These are phyloP conservation scores for Spizaetus ornatus DNA, from an alignment of 2,113 vertebrate species.

Conservation along the genomic window DNA sequence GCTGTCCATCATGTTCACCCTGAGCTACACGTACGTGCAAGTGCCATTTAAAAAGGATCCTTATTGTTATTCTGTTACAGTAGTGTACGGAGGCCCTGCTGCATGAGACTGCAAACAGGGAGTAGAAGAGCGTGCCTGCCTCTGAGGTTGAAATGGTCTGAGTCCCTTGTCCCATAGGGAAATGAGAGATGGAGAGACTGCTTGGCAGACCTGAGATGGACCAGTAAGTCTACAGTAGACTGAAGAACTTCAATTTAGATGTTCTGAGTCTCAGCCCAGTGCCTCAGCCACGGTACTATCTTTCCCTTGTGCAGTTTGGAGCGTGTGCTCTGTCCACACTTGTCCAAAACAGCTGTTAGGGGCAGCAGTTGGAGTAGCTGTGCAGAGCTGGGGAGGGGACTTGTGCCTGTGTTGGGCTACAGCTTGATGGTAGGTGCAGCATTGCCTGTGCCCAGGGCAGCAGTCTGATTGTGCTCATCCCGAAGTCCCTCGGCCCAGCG, in stretches of 20 bases:
- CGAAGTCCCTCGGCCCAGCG: neutral
- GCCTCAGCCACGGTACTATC: neutral
- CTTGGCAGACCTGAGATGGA: neutral
- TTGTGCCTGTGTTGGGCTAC: accelerated
- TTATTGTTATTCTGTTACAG: neutral
- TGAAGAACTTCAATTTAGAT: accelerated
- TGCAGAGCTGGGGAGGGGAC: neutral
- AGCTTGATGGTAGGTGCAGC: neutral
- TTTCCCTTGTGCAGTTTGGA: neutral
- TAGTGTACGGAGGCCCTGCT: neutral
- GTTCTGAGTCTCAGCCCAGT: neutral
- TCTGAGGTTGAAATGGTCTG: neutral
- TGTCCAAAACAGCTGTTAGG: neutral
- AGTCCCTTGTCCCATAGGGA: neutral
- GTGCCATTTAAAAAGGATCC: neutral
- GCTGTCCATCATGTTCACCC: neutral
- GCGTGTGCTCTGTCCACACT: accelerated
- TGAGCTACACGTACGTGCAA: accelerated
- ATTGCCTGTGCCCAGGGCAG: neutral
- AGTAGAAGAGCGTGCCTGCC: accelerated
- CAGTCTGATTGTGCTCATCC: neutral
- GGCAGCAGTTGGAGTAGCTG: neutral
- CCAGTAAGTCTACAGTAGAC: neutral
- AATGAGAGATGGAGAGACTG: neutral
- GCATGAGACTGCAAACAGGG: neutral